Evolutionary conservation across 2,113 vertebrate genomes (phyloP), one percentile per base, ranked within the genome.

Genomic region (Ia io): DNA sequence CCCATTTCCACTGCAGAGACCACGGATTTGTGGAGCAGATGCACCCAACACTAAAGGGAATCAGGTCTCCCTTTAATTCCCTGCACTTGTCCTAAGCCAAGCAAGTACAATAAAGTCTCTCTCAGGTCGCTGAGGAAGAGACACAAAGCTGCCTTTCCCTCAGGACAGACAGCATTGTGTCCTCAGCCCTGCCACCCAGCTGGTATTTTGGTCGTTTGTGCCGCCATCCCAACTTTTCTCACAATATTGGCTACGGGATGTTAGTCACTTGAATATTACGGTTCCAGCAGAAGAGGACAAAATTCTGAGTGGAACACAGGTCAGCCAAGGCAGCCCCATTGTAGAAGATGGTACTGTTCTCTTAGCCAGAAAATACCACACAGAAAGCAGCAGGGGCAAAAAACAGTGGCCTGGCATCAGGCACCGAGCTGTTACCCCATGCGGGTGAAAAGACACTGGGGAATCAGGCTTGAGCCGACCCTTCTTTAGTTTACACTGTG

Each of bases 371-470:
- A 73, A 83, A 35, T 14, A 16, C 73, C 44, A 51, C 9, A 6
- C 6, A 22, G 37, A 14, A 5, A 47, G 40, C 44, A 13, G 12
- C 1, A 16, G 9, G 53, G 40, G 17, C 56, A 44, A 28, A 12
- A 73, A 63, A 40, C 4, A 13, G 51, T 0, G 0, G 70, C 30
- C 47, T 28, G 53, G 73, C 3, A 0, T 2, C 1, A 9, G 20
- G 23, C 22, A 4, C 80, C 9, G 12, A 71, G 37, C 23, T 16
- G 13, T 3, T 4, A 53, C 28, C 49, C 61, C 0, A 0, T 0
- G 18, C 1, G 1, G 77, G 56, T 0, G 1, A 42, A 22, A 74
- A 51, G 80, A 63, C 70, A 9, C 23, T 35, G 14, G 61, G 32
- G 25, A 30, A n/a, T 13, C 4, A 2, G 28, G 69, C n/a, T 3